phyloP scores from a whole-genome alignment of 2,797 vertebrate genomes.

The Sebastes oblongus region DNA sequence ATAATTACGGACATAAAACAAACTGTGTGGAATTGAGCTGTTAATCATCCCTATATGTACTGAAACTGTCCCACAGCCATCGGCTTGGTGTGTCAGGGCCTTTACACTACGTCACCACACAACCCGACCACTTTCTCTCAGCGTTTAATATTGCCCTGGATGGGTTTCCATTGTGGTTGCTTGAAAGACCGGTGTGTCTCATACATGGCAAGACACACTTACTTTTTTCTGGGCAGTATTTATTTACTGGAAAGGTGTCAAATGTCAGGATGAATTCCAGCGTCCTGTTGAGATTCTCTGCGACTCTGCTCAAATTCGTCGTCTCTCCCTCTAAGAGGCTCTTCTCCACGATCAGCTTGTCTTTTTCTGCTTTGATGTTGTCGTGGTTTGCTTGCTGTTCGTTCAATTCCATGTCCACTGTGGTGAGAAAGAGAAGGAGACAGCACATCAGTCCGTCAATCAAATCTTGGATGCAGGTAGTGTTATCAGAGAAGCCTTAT shows the following conservation, averaged over 20 bases:
- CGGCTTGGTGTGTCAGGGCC: no score
- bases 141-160: no score
- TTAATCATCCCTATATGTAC: no score
- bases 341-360: not conserved
- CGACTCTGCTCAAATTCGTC: not conserved
- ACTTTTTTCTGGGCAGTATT: conserved; percentile 49
- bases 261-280: conserved; percentile 42
- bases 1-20: no score
- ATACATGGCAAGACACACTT: not conserved
- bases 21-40: no score
- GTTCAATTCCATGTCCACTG: not conserved
- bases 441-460: not conserved
- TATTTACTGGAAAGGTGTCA: conserved; percentile 1
- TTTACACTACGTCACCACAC: no score
- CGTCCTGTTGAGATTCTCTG: conserved; percentile 15
- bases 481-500: not conserved
- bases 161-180: no score
- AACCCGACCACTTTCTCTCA: no score
- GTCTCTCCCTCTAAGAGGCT: not conserved
- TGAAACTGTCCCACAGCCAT: no score
- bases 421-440: not conserved
- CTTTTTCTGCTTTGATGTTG: not conserved
- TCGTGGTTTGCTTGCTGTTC: not conserved
- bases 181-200: no score
- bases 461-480: not conserved